These are phyloP conservation scores for Willowsia nigromaculata DNA, from an alignment of 2,888 invertebrate genomes.

Conservation along the genomic window DNA sequence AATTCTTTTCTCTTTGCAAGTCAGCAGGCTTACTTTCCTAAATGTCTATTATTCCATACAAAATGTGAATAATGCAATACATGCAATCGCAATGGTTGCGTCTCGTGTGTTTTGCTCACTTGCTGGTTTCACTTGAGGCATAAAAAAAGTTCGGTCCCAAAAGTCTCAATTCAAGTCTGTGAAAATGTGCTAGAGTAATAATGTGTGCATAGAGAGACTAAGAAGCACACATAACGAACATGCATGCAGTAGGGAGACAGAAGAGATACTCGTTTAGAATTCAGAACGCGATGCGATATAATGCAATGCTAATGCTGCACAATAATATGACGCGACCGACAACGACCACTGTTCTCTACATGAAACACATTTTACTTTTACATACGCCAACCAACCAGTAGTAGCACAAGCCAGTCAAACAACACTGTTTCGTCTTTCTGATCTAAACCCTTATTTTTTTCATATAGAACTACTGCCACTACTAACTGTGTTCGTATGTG, in stretches of 20 bases:
- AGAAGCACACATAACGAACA: background rate
- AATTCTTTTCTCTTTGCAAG: conserved; percentile 24
- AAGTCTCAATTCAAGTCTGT: conserved; percentile 35
- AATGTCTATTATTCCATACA: conserved; percentile 43
- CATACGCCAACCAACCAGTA: background rate
- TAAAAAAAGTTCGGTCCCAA: conserved; percentile 31
- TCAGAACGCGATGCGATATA: conserved; percentile 62
- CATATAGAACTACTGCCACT: background rate
- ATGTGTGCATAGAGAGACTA: conserved; percentile 6
- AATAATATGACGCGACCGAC: conserved; percentile 37
- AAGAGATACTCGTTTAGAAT: conserved; percentile 54
- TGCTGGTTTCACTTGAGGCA: conserved; percentile 33
- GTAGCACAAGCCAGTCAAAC: conserved; percentile 7
- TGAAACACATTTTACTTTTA: conserved; percentile 12
- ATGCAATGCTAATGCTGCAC: conserved; percentile 64
- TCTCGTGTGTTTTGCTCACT: background rate
- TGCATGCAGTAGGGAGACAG: conserved; percentile 38
- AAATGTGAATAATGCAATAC: conserved; percentile 62
- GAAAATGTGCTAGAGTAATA: conserved; percentile 44
- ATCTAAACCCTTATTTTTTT: conserved; percentile 18
- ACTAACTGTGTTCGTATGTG: background rate
- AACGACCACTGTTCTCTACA: background rate
- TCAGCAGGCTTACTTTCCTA: background rate
- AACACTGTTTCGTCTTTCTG: conserved; percentile 27
- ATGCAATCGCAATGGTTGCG: conserved; percentile 51